Base-by-base conservation (phyloP, 2,113 vertebrate genomes). In the Laticauda colubrina region DNA sequence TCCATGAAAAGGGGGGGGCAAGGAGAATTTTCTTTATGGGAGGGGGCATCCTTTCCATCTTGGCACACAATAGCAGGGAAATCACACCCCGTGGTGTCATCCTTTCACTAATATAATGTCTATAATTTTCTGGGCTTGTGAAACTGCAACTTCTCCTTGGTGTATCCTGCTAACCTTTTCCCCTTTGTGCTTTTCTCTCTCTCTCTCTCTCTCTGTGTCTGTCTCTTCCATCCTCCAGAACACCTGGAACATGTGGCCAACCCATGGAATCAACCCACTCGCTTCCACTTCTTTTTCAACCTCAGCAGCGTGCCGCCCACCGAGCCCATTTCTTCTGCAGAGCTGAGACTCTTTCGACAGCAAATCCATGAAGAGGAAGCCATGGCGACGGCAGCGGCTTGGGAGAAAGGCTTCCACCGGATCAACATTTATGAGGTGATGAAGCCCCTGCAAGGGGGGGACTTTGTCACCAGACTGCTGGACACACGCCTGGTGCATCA, bases 361-460 rank as follows among this genome's bases (percentile, higher is more conserved):
- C 98, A 98, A 97, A 97, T 99, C 91, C 98, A 97, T 69, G 92
- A 93, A 21, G 86, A 0, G 86, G 91, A 9, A 21, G 54, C 18
- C 10, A 10, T 5, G 85, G 81, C 34, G 96, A 96, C 91, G 87
- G 91, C 87, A 12, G 3, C 2, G 15, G 96, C 96, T 11, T 97
- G 98, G 95, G 97, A 97, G 86, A 95, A 87, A 87, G 97, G 98
- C 93, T 98, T 98, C 94, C 99, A 99, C 95, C 98, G 99, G 93
- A 99, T 99, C 97, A 99, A 99, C 94, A 98, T 99, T 96, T 99
- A 99, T 20, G 99, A 99, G 98, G 98, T 99, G 96, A 97, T 99
- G 97, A 99, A 99, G 97, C 98, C 98, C 9, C 97, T 93, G 61
- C 94, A 91, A 85, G 96, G 95, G 94, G 98, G 98, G 53, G 98